Conservation (phyloP, 2,888 invertebrate species). For the Margaritifera margaritifera region DNA sequence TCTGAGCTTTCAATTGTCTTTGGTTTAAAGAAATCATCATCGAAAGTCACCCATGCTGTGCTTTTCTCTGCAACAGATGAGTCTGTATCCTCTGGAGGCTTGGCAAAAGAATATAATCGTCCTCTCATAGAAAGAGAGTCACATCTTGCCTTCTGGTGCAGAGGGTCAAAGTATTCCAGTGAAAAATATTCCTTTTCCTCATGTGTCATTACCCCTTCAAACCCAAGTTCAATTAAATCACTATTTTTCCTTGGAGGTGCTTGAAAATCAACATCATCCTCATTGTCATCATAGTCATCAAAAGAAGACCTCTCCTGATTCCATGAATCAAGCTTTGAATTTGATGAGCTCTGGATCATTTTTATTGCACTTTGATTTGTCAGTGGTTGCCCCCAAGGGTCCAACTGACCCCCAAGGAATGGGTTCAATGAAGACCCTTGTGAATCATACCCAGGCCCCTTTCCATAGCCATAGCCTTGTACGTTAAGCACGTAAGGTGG, state of each 20-base stretch:
- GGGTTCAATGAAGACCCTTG: conserved; percentile 6
- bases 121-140: conserved; percentile 40
- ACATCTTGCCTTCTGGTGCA: conserved; percentile 54
- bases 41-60: conserved; percentile 38
- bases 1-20: too few relatives aligned
- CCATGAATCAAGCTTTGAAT: conserved; percentile 30
- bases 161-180: conserved; percentile 60
- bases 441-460: neutral
- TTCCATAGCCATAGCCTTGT: too few relatives aligned
- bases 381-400: neutral
- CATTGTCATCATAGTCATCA: conserved; percentile 13
- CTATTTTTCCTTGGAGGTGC: conserved; percentile 29
- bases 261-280: conserved; percentile 14
- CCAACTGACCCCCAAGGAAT: neutral
- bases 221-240: conserved; percentile 55
- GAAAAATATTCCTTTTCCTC: conserved; percentile 63
- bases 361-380: neutral
- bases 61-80: conserved; percentile 23
- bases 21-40: conserved; percentile 9
- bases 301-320: conserved; percentile 14
- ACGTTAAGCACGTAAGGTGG: neutral
- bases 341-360: conserved; percentile 5
- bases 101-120: conserved; percentile 38
- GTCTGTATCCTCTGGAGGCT: conserved; percentile 33
- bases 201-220: conserved; percentile 34